Percentiles rank a stretch among this genome's conserved stretches.
Evolutionary conservation across 2,113 vertebrate species (phyloP).

Genomic region (Mastomys coucha): DNA sequence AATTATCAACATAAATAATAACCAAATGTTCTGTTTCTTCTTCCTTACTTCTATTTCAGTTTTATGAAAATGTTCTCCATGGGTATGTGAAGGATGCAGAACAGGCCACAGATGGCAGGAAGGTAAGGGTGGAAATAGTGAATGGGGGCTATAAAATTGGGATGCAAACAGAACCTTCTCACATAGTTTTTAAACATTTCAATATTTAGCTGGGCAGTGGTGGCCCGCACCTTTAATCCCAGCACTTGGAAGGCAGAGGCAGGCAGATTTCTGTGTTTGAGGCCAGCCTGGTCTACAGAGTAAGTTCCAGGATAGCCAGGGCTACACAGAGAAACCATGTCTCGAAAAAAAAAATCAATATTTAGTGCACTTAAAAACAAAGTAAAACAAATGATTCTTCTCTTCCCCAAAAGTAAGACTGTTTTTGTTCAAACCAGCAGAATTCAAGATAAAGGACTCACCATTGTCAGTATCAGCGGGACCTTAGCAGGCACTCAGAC

Average conservation of each 20-base stretch:
- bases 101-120: background rate
- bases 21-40: background rate
- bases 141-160: background rate
- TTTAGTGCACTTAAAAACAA: background rate
- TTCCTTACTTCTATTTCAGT: background rate
- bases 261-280: too few relatives aligned
- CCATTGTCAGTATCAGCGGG: background rate
- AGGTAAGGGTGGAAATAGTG: background rate
- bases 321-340: too few relatives aligned
- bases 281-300: too few relatives aligned
- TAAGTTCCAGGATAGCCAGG: too few relatives aligned
- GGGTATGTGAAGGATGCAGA: background rate
- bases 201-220: background rate
- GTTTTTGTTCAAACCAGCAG: background rate
- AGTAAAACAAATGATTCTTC: background rate
- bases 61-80: conserved; percentile 18
- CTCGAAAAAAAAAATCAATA: background rate
- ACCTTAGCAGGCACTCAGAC: background rate
- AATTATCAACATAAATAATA: conserved; percentile 35
- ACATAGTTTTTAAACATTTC: conserved; percentile 7
- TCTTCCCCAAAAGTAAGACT: background rate
- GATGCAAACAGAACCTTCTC: conserved; percentile 3
- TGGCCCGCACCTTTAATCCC: too few relatives aligned
- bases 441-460: background rate
- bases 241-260: too few relatives aligned